phyloP scores from a whole-genome alignment of 1,140 invertebrate genomes.

The Onthophagus taurus region DNA sequence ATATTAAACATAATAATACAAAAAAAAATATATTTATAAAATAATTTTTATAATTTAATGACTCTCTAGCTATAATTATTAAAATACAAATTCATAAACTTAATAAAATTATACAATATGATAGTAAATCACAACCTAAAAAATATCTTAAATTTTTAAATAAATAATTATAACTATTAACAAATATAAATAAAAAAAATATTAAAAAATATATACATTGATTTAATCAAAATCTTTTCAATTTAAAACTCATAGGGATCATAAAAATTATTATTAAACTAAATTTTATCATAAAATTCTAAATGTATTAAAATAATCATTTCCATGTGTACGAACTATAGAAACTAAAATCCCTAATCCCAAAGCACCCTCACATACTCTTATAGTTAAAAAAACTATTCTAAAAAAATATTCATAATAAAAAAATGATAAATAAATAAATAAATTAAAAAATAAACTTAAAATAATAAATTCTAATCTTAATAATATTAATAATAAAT shows the following conservation, averaged over 20 bases:
- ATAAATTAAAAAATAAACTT: conserved; percentile 41
- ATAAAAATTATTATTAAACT: conserved; percentile 39
- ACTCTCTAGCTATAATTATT: conserved; percentile 30
- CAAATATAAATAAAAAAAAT: conserved; percentile 37
- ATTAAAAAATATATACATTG: conserved; percentile 37
- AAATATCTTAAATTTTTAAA: conserved; percentile 35
- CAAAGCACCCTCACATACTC: conserved; percentile 48
- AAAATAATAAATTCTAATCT: conserved; percentile 47
- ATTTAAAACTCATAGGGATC: conserved; percentile 25
- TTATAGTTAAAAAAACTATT: conserved; percentile 49
- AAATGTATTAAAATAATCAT: conserved; percentile 46
- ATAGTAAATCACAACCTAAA: conserved; percentile 14
- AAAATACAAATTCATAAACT: neutral
- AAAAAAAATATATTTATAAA: conserved; percentile 42
- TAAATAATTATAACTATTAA: conserved; percentile 34
- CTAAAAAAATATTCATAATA: conserved; percentile 42
- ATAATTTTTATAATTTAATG: conserved; percentile 39
- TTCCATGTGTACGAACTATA: conserved; percentile 39
- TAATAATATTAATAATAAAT: conserved; percentile 42
- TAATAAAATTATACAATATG: neutral
- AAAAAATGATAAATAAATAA: conserved; percentile 40
- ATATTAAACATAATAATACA: conserved; percentile 44
- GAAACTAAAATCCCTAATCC: conserved; percentile 43
- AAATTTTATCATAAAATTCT: conserved; percentile 46
- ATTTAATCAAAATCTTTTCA: neutral